phyloP scores from a whole-genome alignment of 2,888 invertebrate genomes.

The Caenorhabditis wallacei region DNA sequence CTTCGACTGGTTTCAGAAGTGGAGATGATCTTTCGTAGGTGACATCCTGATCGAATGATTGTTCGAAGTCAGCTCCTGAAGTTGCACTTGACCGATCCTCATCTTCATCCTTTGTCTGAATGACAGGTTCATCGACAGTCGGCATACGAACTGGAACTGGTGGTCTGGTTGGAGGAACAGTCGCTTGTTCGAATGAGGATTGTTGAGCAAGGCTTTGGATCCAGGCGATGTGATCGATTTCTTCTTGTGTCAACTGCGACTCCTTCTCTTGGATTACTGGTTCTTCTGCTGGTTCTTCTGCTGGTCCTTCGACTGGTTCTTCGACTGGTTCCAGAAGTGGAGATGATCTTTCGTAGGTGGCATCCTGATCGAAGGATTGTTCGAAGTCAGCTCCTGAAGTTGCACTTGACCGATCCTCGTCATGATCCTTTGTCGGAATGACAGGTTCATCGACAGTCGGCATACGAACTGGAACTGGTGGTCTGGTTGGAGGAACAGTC shows the following conservation, averaged over 20 bases:
- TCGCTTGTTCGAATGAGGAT: constrained; percentile 26
- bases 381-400: constrained; percentile 58
- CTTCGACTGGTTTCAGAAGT: background rate
- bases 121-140: constrained; percentile 4
- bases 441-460: no score
- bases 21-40: constrained; percentile 5
- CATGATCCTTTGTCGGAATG: background rate
- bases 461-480: background rate
- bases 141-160: constrained; percentile 2
- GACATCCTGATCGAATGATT: constrained; percentile 27
- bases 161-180: background rate
- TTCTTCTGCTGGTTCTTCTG: background rate
- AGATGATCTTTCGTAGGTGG: constrained; percentile 2
- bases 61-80: constrained; percentile 52
- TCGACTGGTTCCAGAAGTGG: constrained; percentile 11
- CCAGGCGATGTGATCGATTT: constrained; percentile 67
- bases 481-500: background rate
- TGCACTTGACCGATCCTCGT: constrained; percentile 28
- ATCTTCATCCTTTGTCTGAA: constrained; percentile 3
- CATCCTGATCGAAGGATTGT: constrained; percentile 46
- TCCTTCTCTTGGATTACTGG: no score
- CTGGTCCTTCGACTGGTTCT: constrained; percentile 1
- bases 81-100: constrained; percentile 58
- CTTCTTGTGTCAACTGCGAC: constrained; percentile 52
- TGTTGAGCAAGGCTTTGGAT: constrained; percentile 62